These are phyloP conservation scores for Microplitis demolitor DNA, from an alignment of 1,140 invertebrate species.

Conservation along the genomic window DNA sequence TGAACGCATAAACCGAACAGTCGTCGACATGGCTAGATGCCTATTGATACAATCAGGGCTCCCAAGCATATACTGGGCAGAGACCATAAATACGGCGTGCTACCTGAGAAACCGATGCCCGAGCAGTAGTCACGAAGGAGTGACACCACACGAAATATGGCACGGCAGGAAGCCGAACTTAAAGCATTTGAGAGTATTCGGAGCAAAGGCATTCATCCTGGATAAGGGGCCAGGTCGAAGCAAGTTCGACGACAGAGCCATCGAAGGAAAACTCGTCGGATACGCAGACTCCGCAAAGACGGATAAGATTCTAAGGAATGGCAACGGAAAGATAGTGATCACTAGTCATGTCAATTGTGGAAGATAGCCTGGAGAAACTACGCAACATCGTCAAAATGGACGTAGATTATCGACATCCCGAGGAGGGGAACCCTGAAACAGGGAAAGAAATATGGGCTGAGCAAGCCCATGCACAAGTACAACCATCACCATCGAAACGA, in stretches of 20 bases:
- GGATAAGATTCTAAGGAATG: no score
- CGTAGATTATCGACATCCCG: no score
- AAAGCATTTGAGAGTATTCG: slow-evolving; percentile 40
- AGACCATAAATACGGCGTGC: slow-evolving; percentile 28
- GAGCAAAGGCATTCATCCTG: slow-evolving; percentile 24
- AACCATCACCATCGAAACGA: no score
- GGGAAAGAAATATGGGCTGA: no score
- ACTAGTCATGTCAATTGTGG: no score
- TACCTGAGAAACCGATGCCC: slow-evolving; percentile 15
- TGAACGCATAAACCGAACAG: no score
- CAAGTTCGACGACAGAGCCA: neutral
- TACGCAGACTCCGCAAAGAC: neutral
- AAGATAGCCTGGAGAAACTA: no score
- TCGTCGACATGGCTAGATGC: neutral
- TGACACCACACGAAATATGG: slow-evolving; percentile 43
- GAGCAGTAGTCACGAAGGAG: neutral
- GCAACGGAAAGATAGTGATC: no score
- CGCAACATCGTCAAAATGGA: no score
- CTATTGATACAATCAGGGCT: neutral
- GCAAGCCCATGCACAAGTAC: no score
- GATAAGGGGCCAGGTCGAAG: neutral
- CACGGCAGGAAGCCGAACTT: slow-evolving; percentile 31
- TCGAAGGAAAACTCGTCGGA: neutral
- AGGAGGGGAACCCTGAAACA: no score
- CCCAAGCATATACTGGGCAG: slow-evolving; percentile 27